Base-by-base conservation (phyloP, 2,888 invertebrate genomes). In the Scelioninae gen. 2 region DNA sequence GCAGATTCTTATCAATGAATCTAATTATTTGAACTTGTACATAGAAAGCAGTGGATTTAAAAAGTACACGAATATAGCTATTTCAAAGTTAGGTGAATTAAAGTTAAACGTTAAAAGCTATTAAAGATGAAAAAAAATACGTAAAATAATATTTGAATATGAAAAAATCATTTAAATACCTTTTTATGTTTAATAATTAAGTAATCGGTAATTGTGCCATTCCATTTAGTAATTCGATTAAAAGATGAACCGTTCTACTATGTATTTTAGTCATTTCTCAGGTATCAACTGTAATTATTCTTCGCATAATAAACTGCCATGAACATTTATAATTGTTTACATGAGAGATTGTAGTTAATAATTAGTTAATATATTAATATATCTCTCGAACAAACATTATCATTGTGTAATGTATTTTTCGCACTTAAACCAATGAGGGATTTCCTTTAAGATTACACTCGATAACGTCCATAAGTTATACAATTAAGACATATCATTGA, bases 401-500 rank as follows among this genome's bases (percentile, higher is more conserved):
- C n/a, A n/a, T n/a, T n/a, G n/a, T n/a, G n/a, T n/a, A n/a, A n/a
- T n/a, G n/a, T 31, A 31, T 31, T 31, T 31, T 9, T 7, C 9
- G 9, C 9, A 22, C 13, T 39, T 18, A 9, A 19, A 35, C 22
- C 35, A 35, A 35, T 11, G 11, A 11, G 1, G 2, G 11, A 35
- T 35, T 35, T 35, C 1, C 1, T 35, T 11, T 11, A 6, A 11
- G 3, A 35, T 35, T 35, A 11, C 3, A 11, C 35, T 11, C 6
- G 2, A 35, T 19, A 4, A 28, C 11, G 4, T 39, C 22, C 4
- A 41, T 39, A 10, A 16, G 15, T 11, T 2, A 10, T 55, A 11
- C 48, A 60, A 28, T 52, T 63, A 15, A 19, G 18, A 64, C 64
- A 64, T 63, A 63, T 63, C 63, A 50, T 41, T 61, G 28, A 19